phyloP scores from a whole-genome alignment of 2,113 vertebrate genomes.

The Polyodon spathula region DNA sequence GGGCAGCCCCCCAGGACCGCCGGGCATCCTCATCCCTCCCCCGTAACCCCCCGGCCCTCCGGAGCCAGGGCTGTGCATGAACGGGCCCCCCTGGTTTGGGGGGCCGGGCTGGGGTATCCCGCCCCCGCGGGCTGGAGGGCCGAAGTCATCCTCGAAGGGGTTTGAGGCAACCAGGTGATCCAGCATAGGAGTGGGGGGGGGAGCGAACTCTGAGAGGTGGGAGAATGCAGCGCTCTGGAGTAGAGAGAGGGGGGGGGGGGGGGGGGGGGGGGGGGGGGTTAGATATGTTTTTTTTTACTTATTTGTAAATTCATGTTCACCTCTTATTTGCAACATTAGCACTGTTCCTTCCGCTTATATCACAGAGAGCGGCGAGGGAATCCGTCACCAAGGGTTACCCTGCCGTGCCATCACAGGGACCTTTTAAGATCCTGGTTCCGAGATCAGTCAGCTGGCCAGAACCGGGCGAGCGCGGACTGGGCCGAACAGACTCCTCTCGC shows the following conservation, averaged over 20 bases:
- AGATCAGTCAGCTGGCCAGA: too few species aligned
- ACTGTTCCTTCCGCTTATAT: too few species aligned
- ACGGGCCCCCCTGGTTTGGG: slow-evolving; percentile 44
- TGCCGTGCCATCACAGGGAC: too few species aligned
- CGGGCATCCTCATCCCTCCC: slow-evolving; percentile 41
- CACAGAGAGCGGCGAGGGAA: too few species aligned
- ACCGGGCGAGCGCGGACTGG: too few species aligned
- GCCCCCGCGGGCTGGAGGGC: slow-evolving; percentile 67
- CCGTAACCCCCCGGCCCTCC: slow-evolving; percentile 43
- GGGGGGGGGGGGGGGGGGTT: too few species aligned
- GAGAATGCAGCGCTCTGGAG: slow-evolving; percentile 80
- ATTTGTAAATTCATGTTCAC: too few species aligned
- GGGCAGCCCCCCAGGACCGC: slow-evolving; percentile 49
- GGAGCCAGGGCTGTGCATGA: slow-evolving; percentile 71
- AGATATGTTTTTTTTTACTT: too few species aligned
- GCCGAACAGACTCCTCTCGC: too few species aligned
- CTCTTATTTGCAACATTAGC: too few species aligned
- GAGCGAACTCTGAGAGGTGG: slow-evolving; percentile 93
- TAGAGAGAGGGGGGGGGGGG: not conserved
- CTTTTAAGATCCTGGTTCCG: too few species aligned
- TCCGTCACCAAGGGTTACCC: too few species aligned
- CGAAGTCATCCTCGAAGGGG: slow-evolving; percentile 96
- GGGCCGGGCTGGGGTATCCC: slow-evolving; percentile 44
- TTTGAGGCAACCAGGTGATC: slow-evolving; percentile 95
- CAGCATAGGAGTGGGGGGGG: slow-evolving; percentile 93